Evolutionary conservation across 2,888 invertebrate species (phyloP), one percentile per base, ranked within the genome.

Genomic region (Cetonia aurata): DNA sequence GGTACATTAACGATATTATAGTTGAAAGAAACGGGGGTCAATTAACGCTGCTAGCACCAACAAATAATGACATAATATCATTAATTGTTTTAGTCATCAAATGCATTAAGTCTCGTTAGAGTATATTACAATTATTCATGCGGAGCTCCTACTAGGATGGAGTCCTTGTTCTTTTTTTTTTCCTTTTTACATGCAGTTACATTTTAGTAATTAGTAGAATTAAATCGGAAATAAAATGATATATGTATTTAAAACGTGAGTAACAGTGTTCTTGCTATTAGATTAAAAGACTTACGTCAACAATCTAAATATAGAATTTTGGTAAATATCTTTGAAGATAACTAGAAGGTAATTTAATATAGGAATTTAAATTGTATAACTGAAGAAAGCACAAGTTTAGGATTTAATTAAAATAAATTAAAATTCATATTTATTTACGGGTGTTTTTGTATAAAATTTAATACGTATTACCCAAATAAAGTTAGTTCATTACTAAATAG

Each of bases 21-120:
- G 15, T 10, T 33, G 6, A 8, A 15, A 56, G 17, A 19, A 52
- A 17, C 42, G 44, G 19, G 17, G 50, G 48, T 44, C 15, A 59
- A 71, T 71, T 67, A 59, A 59, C 25, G 19, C 15, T 41, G 6
- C 33, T 33, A 33, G 6, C 33, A 33, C 37, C 10, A 9, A 67
- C 71, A 71, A 71, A 71, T 67, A 71, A 71, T 71, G 71, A 71
- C 71, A 71, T 71, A 71, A 71, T 37, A 60, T 60, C 13, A 25
- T 52, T 67, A 71, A 71, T 57, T 71, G 71, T 67, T 71, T 71
- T 57, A 67, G 52, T 71, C 71, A 71, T 71, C 71, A 71, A 71
- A 71, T 71, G 33, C 46, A 71, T 71, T 71, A 71, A 71, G 71
- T 41, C 60, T 67, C 44, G 67, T 71, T 71, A 57, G 67, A 62